Base-by-base conservation (phyloP, 2,113 vertebrate genomes). In the Labeo catla region DNA sequence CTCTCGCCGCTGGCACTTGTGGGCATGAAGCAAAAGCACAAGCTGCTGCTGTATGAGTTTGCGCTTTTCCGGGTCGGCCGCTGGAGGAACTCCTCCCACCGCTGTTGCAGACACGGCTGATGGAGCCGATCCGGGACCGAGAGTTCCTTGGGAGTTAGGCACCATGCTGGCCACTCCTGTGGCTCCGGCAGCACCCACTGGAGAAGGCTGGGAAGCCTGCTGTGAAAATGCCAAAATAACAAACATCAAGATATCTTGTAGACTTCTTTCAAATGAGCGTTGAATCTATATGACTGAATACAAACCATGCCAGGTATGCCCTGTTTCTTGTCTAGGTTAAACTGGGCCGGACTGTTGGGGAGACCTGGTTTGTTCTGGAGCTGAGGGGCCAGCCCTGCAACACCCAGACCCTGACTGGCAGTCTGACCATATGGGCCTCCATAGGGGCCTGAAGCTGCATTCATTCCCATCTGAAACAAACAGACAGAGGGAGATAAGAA, bases 41-140 rank as follows among this genome's bases (percentile, higher is more conserved):
- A 99, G 95, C 74, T 99, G 98, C 93, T 99, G 98, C 91, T 99
- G 98, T 91, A 99, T 99, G 16, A 99, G 97, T 88, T 99, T 99
- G 88, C 98, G 97, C 91, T 99, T 99, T 91, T 99, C 98, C 1
- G 98, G 98, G 88, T 99, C 98, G 0, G 98, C 98, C 1, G 98
- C 98, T 0, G 98, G 98, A 1, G 98, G 97, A 78, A 97, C 97
- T 74, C 97, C 97, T 0, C 96, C 97, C 91, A 92, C 93, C 13
- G 90, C 87, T 0, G 92, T 91, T 6, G 93, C 79, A 0, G 95
- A 94, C 84, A 95, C 57, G 10, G 78, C 83, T n/a, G 88, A 92
- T 61, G 92, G 87, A 59, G 92, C 92, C 54, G 91, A 34, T 13
- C 93, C 84, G 0, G 93, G 90, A 28, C 92, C 94, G 19, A 97